Conservation (phyloP, 2,113 vertebrate genomes). For the Syngnathus floridae region DNA sequence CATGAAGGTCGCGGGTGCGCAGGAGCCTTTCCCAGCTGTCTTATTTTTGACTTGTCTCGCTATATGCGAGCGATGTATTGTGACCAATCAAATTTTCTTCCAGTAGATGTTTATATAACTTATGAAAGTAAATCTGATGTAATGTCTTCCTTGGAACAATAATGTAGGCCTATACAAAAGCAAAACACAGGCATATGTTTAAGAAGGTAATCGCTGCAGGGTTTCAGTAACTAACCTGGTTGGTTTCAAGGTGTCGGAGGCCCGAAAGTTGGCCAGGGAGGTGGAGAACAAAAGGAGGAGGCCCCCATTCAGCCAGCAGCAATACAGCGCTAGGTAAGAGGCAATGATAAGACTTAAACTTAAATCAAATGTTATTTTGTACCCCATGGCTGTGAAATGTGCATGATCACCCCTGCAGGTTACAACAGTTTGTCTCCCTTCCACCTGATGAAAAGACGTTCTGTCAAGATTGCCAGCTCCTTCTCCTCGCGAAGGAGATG, state of each 20-base stretch:
- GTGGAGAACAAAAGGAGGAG: constrained; percentile 71
- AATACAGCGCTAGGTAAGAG: constrained; percentile 77
- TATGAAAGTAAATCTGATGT: not conserved
- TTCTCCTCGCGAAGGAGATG: constrained; percentile 75
- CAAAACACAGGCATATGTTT: not conserved
- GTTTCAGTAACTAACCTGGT: not conserved
- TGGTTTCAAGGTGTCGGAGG: constrained; percentile 76
- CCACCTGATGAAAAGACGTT: constrained; percentile 75
- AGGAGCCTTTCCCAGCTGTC: too few species aligned
- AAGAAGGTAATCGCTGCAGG: not conserved
- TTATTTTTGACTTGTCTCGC: not conserved
- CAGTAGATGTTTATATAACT: not conserved
- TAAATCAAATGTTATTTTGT: not conserved
- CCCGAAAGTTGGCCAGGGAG: constrained; percentile 76
- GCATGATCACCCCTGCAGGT: constrained; percentile 62
- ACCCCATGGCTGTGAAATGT: not conserved
- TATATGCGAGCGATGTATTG: not conserved
- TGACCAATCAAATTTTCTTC: not conserved
- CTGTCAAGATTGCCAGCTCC: constrained; percentile 81
- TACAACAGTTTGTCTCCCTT: constrained; percentile 71
- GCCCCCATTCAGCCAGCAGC: constrained; percentile 70
- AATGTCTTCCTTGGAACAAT: not conserved
- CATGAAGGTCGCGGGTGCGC: too few species aligned
- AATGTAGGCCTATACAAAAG: not conserved
- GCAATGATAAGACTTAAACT: not conserved